phyloP scores from a whole-genome alignment of 2,113 vertebrate species.

The Gymnogyps californianus region DNA sequence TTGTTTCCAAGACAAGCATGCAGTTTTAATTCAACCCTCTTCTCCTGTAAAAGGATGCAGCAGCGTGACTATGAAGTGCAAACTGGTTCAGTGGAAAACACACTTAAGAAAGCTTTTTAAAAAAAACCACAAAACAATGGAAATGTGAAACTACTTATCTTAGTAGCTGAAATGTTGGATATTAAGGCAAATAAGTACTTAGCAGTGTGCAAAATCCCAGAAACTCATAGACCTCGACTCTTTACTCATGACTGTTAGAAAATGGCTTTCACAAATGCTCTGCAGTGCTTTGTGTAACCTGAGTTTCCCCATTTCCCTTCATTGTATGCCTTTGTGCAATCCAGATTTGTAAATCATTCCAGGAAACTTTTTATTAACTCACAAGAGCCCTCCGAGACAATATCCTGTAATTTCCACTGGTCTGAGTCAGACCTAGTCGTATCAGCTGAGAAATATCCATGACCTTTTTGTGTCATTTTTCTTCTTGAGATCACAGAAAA shows the following conservation, averaged over 20 bases:
- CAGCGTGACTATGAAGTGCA: not conserved
- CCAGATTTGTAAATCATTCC: conserved; percentile 36
- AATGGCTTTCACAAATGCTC: conserved; percentile 34
- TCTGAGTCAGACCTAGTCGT: not conserved
- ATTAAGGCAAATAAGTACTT: not conserved
- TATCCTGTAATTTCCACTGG: conserved; percentile 30
- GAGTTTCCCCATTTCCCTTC: conserved; percentile 28
- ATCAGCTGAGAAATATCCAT: not conserved
- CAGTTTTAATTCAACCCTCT: not conserved
- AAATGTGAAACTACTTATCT: not conserved
- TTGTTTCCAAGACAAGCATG: not conserved
- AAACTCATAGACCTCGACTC: not conserved
- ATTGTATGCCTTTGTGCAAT: not conserved
- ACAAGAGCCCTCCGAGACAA: conserved; percentile 17
- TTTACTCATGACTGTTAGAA: not conserved
- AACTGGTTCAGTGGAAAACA: not conserved
- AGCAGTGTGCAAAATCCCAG: not conserved
- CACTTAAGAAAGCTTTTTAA: not conserved
- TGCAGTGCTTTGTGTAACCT: conserved; percentile 7
- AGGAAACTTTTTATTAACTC: conserved; percentile 56
- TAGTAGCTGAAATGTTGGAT: not conserved
- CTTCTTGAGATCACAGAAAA: not conserved
- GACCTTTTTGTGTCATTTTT: conserved; percentile 23
- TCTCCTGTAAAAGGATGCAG: not conserved
- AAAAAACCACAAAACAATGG: not conserved